Conservation (phyloP, 2,888 invertebrate species). For the Acrobasis suavella region DNA sequence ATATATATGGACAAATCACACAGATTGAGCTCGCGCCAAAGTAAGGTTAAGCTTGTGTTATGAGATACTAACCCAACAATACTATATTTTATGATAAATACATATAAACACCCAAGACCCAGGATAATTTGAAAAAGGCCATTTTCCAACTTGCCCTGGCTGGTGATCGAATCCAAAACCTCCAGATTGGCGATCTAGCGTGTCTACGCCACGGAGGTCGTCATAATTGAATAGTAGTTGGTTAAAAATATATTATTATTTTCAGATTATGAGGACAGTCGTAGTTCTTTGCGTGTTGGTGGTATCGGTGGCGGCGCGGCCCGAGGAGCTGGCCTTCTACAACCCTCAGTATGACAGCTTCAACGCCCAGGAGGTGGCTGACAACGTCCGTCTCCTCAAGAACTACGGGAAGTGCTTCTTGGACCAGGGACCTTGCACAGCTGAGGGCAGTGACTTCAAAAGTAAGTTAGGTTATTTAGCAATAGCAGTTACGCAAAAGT, state of each 20-base stretch:
- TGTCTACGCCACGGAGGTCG: too few relatives aligned
- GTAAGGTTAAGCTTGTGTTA: too few relatives aligned
- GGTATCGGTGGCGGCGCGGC: conserved; percentile 61
- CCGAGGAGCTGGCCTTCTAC: conserved; percentile 68
- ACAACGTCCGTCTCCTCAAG: conserved; percentile 84
- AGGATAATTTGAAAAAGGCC: too few relatives aligned
- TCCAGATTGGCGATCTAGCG: too few relatives aligned
- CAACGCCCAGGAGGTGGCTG: conserved; percentile 84
- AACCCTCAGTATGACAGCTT: conserved; percentile 86
- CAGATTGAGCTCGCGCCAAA: too few relatives aligned
- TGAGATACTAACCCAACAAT: too few relatives aligned
- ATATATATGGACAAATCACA: too few relatives aligned
- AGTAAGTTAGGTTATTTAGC: conserved; percentile 72
- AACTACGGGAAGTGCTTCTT: conserved; percentile 87
- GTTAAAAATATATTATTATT: conserved; percentile 3
- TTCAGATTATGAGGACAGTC: conserved; percentile 51
- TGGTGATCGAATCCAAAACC: too few relatives aligned
- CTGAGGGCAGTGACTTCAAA: conserved; percentile 87
- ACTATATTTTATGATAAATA: too few relatives aligned
- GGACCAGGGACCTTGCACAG: conserved; percentile 84
- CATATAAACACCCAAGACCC: too few relatives aligned
- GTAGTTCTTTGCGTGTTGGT: conserved; percentile 46
- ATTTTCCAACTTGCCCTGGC: too few relatives aligned
- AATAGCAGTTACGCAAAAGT: not conserved
- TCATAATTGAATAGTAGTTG: too few relatives aligned